phyloP scores from a whole-genome alignment of 2,113 vertebrate species.

The Polyodon spathula region DNA sequence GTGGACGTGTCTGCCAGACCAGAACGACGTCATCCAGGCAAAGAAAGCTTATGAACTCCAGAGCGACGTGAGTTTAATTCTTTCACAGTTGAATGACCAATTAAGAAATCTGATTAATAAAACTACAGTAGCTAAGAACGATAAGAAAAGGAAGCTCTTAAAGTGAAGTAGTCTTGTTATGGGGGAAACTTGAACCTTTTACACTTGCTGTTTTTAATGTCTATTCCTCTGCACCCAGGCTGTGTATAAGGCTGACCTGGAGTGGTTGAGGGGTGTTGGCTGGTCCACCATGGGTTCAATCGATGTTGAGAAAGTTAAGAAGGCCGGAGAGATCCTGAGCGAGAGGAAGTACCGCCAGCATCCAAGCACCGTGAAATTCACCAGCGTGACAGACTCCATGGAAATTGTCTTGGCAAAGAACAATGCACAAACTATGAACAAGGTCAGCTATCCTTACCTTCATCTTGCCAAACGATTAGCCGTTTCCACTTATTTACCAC shows the following conservation, averaged over 20 bases:
- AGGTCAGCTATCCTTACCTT: constrained; percentile 39
- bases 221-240: constrained; percentile 19
- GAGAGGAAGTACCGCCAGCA: constrained; percentile 70
- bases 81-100: too few species aligned
- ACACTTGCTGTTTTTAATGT: too few species aligned
- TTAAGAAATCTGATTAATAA: too few species aligned
- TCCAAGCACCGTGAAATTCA: constrained; percentile 63
- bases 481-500: too few species aligned
- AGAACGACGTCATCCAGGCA: too few species aligned
- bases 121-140: too few species aligned
- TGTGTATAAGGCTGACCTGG: constrained; percentile 54
- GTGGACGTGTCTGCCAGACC: constrained; percentile 69
- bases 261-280: constrained; percentile 52
- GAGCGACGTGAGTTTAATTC: not conserved
- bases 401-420: constrained; percentile 63
- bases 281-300: constrained; percentile 58
- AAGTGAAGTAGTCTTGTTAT: not conserved
- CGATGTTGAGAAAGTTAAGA: constrained; percentile 54
- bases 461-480: too few species aligned
- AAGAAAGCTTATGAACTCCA: too few species aligned
- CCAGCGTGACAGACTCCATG: constrained; percentile 63
- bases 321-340: constrained; percentile 66
- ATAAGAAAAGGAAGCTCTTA: too few species aligned
- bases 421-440: constrained; percentile 66
- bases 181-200: not conserved